Base-by-base conservation (phyloP, 2,797 vertebrate genomes). In the Poecilia picta region DNA sequence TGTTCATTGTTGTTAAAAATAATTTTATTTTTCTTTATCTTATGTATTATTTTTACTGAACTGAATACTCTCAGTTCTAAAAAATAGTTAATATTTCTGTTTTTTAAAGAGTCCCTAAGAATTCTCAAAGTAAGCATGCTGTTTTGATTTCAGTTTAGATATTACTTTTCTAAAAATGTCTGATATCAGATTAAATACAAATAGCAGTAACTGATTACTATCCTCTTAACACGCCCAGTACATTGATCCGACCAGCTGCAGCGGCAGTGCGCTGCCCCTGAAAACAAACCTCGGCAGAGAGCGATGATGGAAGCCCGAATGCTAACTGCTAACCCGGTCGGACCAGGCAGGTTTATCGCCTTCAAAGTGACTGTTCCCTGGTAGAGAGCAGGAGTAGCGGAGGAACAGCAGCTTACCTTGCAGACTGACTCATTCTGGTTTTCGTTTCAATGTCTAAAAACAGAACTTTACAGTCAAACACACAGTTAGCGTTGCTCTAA, bases 371-470 rank as follows among this genome's bases (percentile, higher is more conserved):
- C n/a, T 0, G 10, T 0, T 28, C 0, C 2, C 1, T 0, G 25
- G 4, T 8, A 1, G 0, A 16, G 70, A 12, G 0, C 20, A 5
- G 5, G 5, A 1, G n/a, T 11, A 18, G 2, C 13, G 31, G 16
- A 51, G 0, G 8, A 1, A 1, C 1, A 3, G 0, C 1, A 2
- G 1, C 62, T 90, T 86, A 94, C 91, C 92, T 83, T 1, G 92
- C 2, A 68, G 89, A 82, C 16, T 90, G 43, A 68, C 90, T 93
- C 93, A 93, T 94, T 2, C 0, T 45, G 8, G 16, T 3, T 0
- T 2, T 41, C 25, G 20, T 66, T 18, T 33, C 23, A 2, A 0
- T 0, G 68, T 70, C 0, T 0, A 6, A 49, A 10, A 39, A 73
- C 41, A 8, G 0, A 39, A 20, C 7, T 20, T 25, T 33, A 15